Evolutionary conservation across 2,113 vertebrate genomes (phyloP).

Genomic region (Oophaga pumilio): DNA sequence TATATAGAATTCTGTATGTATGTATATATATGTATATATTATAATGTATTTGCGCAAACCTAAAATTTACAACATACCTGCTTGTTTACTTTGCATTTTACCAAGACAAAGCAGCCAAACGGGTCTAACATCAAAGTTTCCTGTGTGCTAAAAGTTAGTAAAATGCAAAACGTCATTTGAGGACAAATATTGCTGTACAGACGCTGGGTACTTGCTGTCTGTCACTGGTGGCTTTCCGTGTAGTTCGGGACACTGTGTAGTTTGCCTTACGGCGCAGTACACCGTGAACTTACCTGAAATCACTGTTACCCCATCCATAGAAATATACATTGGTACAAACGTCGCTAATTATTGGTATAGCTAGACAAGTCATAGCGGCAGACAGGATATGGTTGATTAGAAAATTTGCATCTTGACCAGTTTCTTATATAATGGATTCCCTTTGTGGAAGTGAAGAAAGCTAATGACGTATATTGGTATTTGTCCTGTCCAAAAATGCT

Average conservation of each 20-base stretch:
- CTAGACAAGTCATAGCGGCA: neutral
- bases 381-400: neutral
- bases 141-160: neutral
- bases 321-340: conserved; percentile 21
- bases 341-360: neutral
- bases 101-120: conserved; percentile 23
- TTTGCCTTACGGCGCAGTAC: conserved; percentile 26
- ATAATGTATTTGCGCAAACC: neutral
- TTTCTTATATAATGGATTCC: too few relatives aligned
- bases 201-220: conserved; percentile 24
- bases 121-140: neutral
- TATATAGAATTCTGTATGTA: neutral
- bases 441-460: too few relatives aligned
- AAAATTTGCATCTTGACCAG: neutral
- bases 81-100: conserved; percentile 42
- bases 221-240: neutral
- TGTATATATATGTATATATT: neutral
- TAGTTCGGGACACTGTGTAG: conserved; percentile 1
- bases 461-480: too few relatives aligned
- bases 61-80: neutral
- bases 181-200: conserved; percentile 27
- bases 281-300: conserved; percentile 9
- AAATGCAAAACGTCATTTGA: neutral
- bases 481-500: too few relatives aligned
- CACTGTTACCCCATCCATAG: conserved; percentile 10